These are phyloP conservation scores for Cynopterus sphinx DNA, from an alignment of 2,797 vertebrate genomes.

Conservation along the genomic window DNA sequence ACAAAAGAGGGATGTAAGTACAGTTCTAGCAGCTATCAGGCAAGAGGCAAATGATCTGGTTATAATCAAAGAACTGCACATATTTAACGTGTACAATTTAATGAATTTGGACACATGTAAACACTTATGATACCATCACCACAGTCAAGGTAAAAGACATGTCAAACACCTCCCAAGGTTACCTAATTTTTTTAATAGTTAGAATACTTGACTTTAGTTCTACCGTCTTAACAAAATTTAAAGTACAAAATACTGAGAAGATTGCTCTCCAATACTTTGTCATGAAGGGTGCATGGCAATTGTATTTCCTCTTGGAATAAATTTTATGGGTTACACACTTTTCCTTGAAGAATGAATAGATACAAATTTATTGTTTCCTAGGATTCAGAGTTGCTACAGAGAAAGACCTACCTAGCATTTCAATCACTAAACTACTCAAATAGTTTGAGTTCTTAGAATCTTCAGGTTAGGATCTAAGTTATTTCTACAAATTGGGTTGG, in stretches of 20 bases:
- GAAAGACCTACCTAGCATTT: not conserved
- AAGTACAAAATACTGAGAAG: not conserved
- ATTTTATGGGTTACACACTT: not conserved
- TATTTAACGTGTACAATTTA: not conserved
- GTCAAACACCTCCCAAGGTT: not conserved
- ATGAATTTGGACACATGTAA: not conserved
- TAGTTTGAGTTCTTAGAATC: not conserved
- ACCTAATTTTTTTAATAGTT: not conserved
- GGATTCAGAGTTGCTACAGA: not conserved
- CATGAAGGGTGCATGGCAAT: not conserved
- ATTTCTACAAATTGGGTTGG: not conserved
- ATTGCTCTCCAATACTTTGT: not conserved
- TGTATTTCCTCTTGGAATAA: not conserved
- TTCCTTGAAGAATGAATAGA: not conserved
- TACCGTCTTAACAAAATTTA: not conserved
- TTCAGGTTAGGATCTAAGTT: not conserved
- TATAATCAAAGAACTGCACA: not conserved
- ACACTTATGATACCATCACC: not conserved
- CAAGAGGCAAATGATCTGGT: constrained; percentile 28
- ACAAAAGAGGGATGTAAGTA: not conserved
- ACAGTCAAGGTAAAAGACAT: not conserved
- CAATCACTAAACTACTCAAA: not conserved
- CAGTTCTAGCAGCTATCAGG: not conserved
- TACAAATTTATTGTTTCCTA: not conserved
- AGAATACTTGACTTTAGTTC: not conserved